Evolutionary conservation across 2,113 vertebrate species (phyloP), one percentile per base, ranked within the genome.

Genomic region (Saccopteryx leptura): DNA sequence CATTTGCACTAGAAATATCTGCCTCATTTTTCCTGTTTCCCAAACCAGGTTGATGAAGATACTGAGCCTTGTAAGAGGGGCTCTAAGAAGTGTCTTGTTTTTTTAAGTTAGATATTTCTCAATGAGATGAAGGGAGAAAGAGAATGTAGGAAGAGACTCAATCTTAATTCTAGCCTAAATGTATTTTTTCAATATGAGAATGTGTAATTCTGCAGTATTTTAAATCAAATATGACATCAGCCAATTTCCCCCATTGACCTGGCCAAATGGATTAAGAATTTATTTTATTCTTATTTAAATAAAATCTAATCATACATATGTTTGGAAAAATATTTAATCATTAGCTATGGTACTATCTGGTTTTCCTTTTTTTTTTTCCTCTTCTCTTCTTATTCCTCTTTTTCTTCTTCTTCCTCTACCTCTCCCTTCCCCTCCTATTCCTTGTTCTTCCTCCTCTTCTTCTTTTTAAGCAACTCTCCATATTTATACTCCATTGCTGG

Each of bases 211-310:
- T 76, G 72, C 2, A 74, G 8, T 74, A 56, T 56, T 91, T 94
- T 95, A 8, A 94, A 91, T 91, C 23, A 88, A 93, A 81, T 94
- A 50, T 82, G 33, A 93, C 71, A 50, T 88, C 24, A 33, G 54
- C 21, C 18, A 80, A 12, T 84, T 96, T 79, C 6, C 19, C n/a
- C 24, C 72, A 78, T 2, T 75, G 31, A 24, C 8, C 31, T 60
- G 39, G 33, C 4, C 69, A 91, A 61, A 33, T 52, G 13, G 7
- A 86, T 63, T 14, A 17, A 92, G 33, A 93, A 19, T 39, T 88
- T 56, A 39, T 39, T 39, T 39, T 39, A 39, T 39, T 39, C 39
- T 39, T 39, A 39, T 39, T 39, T 39, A 39, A 39, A 39, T 39
- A 39, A 39, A 39, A 39, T 39, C 39, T 3, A 39, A 39, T 39